Evolutionary conservation across 1,140 invertebrate genomes (phyloP).

Genomic region (Eciton burchellii): DNA sequence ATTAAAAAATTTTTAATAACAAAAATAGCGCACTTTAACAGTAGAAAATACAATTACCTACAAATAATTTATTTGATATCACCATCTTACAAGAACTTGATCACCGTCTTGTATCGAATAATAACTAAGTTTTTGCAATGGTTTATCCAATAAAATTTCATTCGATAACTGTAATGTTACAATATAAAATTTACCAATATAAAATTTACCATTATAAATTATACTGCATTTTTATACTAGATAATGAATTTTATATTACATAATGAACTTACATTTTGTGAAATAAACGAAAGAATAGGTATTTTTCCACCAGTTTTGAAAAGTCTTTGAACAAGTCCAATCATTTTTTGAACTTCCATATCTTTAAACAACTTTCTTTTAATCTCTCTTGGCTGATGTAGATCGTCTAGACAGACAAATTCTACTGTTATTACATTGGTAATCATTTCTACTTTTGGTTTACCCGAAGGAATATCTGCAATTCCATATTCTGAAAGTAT

Average conservation of each 20-base stretch:
- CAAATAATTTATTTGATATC: conserved; percentile 79
- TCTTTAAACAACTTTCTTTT: conserved; percentile 91
- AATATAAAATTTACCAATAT: conserved; percentile 83
- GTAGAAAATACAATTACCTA: conserved; percentile 79
- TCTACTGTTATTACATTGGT: conserved; percentile 89
- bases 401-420: conserved; percentile 86
- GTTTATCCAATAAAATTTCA: conserved; percentile 92
- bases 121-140: conserved; percentile 92
- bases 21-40: conserved; percentile 82
- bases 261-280: conserved; percentile 84
- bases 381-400: conserved; percentile 85
- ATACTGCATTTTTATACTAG: too few species aligned
- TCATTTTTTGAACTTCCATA: conserved; percentile 94
- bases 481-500: conserved; percentile 91
- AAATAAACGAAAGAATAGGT: conserved; percentile 86
- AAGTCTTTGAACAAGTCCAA: conserved; percentile 89
- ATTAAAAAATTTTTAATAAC: conserved; percentile 85
- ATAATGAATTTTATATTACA: conserved; percentile 74
- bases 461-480: conserved; percentile 90
- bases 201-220: too few species aligned
- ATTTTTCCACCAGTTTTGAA: conserved; percentile 87
- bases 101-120: conserved; percentile 95
- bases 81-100: conserved; percentile 90
- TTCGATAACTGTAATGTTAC: conserved; percentile 87
- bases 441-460: conserved; percentile 88